Conservation (phyloP, 2,888 invertebrate genomes). For the Tenthredo scrophulariae region DNA sequence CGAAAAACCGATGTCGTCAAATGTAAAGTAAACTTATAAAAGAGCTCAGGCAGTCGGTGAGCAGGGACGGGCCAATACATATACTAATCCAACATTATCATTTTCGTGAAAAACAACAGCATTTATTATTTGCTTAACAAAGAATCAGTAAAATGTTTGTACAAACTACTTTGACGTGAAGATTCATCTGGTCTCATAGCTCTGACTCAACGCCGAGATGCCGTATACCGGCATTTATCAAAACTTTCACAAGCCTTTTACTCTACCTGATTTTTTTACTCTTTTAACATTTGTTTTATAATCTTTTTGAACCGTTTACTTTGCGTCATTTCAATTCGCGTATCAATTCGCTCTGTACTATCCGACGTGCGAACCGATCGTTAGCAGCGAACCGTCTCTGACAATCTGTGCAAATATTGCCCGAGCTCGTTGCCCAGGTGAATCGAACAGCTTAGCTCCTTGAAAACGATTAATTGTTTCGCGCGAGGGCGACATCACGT, state of each 20-base stretch:
- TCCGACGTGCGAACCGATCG: constrained; percentile 60
- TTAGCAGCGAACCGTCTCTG: constrained; percentile 66
- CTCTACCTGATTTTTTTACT: neutral
- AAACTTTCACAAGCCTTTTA: neutral
- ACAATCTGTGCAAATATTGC: constrained; percentile 72
- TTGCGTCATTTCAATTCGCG: neutral
- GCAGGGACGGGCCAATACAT: neutral
- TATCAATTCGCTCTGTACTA: constrained; percentile 48
- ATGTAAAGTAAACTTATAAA: constrained; percentile 62
- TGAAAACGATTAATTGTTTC: constrained; percentile 7
- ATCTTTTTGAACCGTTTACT: constrained; percentile 27
- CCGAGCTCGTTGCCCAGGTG: constrained; percentile 69
- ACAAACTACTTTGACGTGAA: constrained; percentile 31
- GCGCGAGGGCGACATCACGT: constrained; percentile 56
- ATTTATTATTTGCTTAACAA: constrained; percentile 53
- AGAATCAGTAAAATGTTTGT: constrained; percentile 52
- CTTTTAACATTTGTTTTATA: constrained; percentile 11
- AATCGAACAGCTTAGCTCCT: constrained; percentile 33
- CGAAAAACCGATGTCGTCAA: constrained; percentile 72
- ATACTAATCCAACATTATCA: neutral
- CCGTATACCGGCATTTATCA: neutral
- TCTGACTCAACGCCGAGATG: neutral
- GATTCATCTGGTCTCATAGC: neutral
- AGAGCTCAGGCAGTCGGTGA: neutral
- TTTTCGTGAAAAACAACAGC: constrained; percentile 48